Percentiles rank a stretch among this genome's conserved stretches.
These are phyloP conservation scores for Poecilobothrus nobilitatus DNA, from an alignment of 2,888 invertebrate genomes.

Conservation along the genomic window DNA sequence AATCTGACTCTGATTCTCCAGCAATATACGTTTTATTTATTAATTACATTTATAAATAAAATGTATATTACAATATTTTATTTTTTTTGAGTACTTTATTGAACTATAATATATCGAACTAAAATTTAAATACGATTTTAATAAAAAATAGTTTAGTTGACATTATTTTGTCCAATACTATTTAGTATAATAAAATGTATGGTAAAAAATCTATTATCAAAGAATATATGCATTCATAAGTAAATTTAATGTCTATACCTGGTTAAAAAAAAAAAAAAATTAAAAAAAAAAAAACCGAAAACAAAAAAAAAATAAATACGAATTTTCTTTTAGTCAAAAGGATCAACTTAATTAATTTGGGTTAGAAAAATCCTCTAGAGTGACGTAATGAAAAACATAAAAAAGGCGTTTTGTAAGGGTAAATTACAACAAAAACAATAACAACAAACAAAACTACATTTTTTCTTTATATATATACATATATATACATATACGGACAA, in stretches of 20 bases:
- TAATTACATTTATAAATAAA: too few relatives aligned
- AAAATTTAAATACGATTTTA: too few relatives aligned
- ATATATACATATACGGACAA: background rate
- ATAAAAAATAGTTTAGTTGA: too few relatives aligned
- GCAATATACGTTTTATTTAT: too few relatives aligned
- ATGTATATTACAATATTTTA: too few relatives aligned
- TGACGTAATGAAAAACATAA: constrained; percentile 4
- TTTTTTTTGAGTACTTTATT: too few relatives aligned
- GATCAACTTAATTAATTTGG: constrained; percentile 6
- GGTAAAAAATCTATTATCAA: too few relatives aligned
- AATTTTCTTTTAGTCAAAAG: constrained; percentile 4
- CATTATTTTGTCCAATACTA: too few relatives aligned
- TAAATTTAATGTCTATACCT: constrained; percentile 1
- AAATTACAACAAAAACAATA: background rate
- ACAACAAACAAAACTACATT: too few relatives aligned
- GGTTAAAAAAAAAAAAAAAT: background rate
- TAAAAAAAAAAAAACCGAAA: background rate
- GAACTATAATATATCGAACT: too few relatives aligned
- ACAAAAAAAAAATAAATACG: background rate
- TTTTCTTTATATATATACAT: background rate
- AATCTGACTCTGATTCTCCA: too few relatives aligned
- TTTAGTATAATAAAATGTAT: too few relatives aligned
- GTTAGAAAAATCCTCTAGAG: constrained; percentile 4
- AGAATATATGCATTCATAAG: background rate
- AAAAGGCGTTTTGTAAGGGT: constrained; percentile 1